phyloP scores from a whole-genome alignment of 2,113 vertebrate genomes.

The Calidris pygmaea region DNA sequence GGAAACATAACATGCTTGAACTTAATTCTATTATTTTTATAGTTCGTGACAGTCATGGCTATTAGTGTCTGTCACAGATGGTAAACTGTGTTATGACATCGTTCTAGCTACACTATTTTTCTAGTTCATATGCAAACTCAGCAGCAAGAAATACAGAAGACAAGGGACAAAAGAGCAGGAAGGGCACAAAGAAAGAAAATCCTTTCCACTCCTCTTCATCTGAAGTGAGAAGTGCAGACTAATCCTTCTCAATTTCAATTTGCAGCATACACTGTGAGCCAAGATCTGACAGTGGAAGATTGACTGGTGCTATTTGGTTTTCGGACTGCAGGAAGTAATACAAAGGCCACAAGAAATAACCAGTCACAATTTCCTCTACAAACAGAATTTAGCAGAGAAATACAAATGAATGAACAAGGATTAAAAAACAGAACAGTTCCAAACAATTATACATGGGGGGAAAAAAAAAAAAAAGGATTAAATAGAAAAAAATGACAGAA shows the following conservation, averaged over 20 bases:
- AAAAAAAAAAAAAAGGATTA: neutral
- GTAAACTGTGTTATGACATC: neutral
- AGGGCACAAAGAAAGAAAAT: conserved; percentile 20
- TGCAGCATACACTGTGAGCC: neutral
- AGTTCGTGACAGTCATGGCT: neutral
- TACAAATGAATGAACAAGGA: neutral
- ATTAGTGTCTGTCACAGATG: neutral
- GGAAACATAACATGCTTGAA: neutral
- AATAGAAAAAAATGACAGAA: neutral
- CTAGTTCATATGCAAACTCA: neutral
- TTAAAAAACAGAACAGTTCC: neutral
- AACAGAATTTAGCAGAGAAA: neutral
- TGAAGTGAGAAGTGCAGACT: conserved; percentile 5
- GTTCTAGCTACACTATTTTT: neutral
- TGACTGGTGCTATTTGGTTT: conserved; percentile 19
- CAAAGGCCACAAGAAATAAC: neutral
- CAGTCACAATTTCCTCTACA: neutral
- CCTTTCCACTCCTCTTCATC: neutral
- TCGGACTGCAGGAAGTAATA: neutral
- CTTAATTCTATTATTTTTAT: neutral
- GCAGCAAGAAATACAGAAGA: neutral
- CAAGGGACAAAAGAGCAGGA: conserved; percentile 13
- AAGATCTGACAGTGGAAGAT: neutral
- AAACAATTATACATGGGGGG: neutral
- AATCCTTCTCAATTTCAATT: conserved; percentile 43